Conservation (phyloP, 2,797 vertebrate species). For the Myotis planiceps region DNA sequence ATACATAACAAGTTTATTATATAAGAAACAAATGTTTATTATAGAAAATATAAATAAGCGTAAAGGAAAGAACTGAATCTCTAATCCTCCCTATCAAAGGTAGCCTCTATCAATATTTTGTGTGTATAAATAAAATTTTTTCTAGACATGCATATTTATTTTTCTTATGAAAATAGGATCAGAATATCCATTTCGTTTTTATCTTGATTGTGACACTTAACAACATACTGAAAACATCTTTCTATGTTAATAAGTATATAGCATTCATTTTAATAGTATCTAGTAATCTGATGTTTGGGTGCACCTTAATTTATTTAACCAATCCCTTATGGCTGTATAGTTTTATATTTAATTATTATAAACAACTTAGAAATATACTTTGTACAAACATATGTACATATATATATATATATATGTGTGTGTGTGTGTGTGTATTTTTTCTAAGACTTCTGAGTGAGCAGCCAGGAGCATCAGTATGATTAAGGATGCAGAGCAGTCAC, state of each 20-base stretch:
- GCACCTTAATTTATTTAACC: neutral
- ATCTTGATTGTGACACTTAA: neutral
- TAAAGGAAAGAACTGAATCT: neutral
- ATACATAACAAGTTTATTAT: neutral
- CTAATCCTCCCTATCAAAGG: neutral
- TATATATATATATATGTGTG: accelerated
- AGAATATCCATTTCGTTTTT: neutral
- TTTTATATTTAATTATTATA: neutral
- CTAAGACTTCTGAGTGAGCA: neutral
- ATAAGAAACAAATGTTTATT: neutral
- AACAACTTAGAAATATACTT: neutral
- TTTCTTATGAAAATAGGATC: neutral
- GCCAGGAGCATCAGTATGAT: neutral
- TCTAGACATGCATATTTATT: neutral
- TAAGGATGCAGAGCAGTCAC: neutral
- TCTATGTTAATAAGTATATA: neutral
- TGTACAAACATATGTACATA: neutral
- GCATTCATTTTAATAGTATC: neutral
- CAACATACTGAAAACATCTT: neutral
- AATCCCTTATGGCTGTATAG: neutral
- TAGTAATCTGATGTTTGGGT: neutral
- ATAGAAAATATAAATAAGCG: neutral
- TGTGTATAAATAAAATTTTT: neutral
- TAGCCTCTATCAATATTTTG: neutral
- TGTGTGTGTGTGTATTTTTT: neutral